These are phyloP conservation scores for Tinea semifulvella DNA, from an alignment of 2,888 invertebrate genomes.

Conservation along the genomic window DNA sequence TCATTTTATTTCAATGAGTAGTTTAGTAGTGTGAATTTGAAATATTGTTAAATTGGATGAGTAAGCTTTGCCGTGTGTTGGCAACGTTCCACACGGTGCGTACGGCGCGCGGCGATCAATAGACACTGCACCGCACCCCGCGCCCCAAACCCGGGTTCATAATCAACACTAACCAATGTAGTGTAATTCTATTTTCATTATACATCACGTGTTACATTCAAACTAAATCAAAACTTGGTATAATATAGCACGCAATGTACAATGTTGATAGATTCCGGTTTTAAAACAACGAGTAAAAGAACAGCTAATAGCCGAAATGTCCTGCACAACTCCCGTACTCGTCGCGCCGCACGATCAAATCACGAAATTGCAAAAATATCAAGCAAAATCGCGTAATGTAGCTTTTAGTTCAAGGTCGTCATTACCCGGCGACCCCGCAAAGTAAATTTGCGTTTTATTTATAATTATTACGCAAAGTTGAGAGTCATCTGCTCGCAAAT, in stretches of 20 bases:
- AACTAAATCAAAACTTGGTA: background rate
- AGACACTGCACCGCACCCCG: background rate
- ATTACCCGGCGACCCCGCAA: slow-evolving; percentile 21
- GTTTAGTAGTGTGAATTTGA: slow-evolving; percentile 3
- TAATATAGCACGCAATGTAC: no score
- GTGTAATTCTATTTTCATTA: no score
- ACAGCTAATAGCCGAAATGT: no score
- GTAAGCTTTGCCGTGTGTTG: slow-evolving; percentile 26
- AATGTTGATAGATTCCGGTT: no score
- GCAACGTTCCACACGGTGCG: slow-evolving; percentile 39
- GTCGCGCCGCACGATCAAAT: slow-evolving; percentile 18
- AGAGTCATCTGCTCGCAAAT: slow-evolving; percentile 37
- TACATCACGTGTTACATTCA: background rate
- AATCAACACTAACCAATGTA: background rate
- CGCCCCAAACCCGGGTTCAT: background rate
- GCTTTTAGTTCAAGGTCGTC: slow-evolving; percentile 43
- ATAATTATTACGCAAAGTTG: slow-evolving; percentile 38
- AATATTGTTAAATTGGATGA: background rate
- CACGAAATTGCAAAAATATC: slow-evolving; percentile 29
- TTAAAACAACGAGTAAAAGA: background rate
- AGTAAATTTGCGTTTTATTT: slow-evolving; percentile 41
- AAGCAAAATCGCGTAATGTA: slow-evolving; percentile 21
- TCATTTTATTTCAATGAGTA: background rate
- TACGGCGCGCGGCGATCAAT: slow-evolving; percentile 11
- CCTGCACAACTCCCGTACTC: no score